Evolutionary conservation across 2,888 invertebrate species (phyloP).

Genomic region (Phlogophora meticulosa): DNA sequence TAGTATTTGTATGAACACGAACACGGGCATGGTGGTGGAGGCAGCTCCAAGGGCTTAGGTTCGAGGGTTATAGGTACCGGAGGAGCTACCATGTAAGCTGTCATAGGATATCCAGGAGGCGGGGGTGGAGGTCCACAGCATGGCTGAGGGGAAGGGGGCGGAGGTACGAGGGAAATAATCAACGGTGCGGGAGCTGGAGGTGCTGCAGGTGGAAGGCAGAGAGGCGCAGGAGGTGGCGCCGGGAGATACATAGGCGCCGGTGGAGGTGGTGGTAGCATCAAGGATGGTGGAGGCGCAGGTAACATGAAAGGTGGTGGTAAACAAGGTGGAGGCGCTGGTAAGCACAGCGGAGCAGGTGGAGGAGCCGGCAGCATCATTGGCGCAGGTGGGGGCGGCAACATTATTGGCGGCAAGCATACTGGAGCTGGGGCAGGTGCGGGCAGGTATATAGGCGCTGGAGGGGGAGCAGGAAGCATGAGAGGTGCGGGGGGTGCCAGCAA

Average conservation of each 20-base stretch:
- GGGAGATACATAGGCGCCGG: slow-evolving; percentile 50
- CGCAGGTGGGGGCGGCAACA: slow-evolving; percentile 62
- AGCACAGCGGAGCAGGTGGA: slow-evolving; percentile 51
- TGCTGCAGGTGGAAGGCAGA: slow-evolving; percentile 60
- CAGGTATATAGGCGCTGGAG: slow-evolving; percentile 54
- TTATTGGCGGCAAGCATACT: slow-evolving; percentile 53
- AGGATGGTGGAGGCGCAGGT: slow-evolving; percentile 56
- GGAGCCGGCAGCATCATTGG: slow-evolving; percentile 57
- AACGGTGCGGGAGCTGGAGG: slow-evolving; percentile 71
- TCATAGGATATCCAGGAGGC: slow-evolving; percentile 81
- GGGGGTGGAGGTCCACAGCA: slow-evolving; percentile 70
- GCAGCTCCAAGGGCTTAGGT: slow-evolving; percentile 78
- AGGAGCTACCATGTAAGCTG: slow-evolving; percentile 81
- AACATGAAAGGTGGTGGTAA: slow-evolving; percentile 32
- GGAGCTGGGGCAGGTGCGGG: slow-evolving; percentile 68
- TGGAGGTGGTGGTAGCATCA: slow-evolving; percentile 54
- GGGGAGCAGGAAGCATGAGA: slow-evolving; percentile 56
- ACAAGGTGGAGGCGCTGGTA: slow-evolving; percentile 49
- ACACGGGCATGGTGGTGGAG: slow-evolving; percentile 63
- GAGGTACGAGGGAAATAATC: slow-evolving; percentile 78
- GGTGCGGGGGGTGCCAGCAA: slow-evolving; percentile 60
- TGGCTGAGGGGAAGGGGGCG: slow-evolving; percentile 69
- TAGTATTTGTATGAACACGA: slow-evolving; percentile 69
- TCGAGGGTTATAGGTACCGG: slow-evolving; percentile 84
- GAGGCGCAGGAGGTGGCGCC: slow-evolving; percentile 50